Conservation (phyloP, 2,797 vertebrate species). For the Euphonia xanthogaster region DNA sequence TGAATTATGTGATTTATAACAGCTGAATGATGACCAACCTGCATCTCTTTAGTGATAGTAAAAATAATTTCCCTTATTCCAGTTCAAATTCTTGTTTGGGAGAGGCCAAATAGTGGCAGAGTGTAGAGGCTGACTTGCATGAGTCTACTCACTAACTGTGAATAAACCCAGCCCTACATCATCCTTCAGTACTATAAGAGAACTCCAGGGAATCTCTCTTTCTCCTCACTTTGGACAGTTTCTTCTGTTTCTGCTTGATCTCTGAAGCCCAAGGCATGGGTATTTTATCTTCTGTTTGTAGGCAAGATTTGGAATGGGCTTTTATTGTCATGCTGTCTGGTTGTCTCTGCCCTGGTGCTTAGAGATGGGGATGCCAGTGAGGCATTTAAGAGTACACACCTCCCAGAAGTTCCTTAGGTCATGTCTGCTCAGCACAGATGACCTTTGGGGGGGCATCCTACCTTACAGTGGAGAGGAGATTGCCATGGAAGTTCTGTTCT, state of each 20-base stretch:
- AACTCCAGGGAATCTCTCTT: not conserved
- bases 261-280: not conserved
- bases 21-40: not conserved
- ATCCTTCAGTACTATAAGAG: not conserved
- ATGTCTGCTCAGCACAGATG: not conserved
- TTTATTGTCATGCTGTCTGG: not conserved
- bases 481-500: not conserved
- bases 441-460: not conserved
- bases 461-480: not conserved
- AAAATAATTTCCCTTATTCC: not conserved
- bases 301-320: not conserved
- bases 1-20: not conserved
- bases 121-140: not conserved
- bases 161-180: not conserved
- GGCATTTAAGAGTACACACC: not conserved
- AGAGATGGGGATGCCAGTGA: not conserved
- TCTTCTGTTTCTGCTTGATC: not conserved
- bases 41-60: not conserved
- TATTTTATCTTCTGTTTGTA: not conserved
- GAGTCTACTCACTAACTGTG: not conserved
- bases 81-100: not conserved
- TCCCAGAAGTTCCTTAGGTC: not conserved
- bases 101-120: not conserved
- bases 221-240: not conserved
- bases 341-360: not conserved